These are phyloP conservation scores for Chaetorhynchus papuensis DNA, from an alignment of 2,113 vertebrate genomes.

Conservation along the genomic window DNA sequence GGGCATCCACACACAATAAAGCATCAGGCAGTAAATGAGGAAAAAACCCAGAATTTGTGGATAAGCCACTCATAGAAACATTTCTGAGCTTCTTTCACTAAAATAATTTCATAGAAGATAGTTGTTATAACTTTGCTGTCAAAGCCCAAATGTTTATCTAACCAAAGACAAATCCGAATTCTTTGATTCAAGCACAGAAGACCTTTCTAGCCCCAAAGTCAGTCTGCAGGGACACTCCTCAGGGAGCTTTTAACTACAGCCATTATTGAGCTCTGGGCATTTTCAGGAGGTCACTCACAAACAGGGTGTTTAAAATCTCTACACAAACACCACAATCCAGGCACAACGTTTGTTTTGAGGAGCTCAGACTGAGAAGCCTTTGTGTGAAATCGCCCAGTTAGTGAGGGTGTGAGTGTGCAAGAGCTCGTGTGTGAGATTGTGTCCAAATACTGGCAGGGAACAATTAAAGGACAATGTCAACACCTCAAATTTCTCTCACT, in stretches of 20 bases:
- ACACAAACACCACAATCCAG: neutral
- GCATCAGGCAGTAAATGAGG: fast-evolving
- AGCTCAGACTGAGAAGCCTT: neutral
- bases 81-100: neutral
- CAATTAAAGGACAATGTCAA: neutral
- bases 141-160: neutral
- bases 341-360: neutral
- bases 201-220: neutral
- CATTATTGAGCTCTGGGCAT: neutral
- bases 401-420: neutral
- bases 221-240: neutral
- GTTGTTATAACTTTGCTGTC: neutral
- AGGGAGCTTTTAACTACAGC: neutral
- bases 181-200: neutral
- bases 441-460: neutral
- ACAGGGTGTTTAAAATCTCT: fast-evolving
- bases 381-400: neutral
- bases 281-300: neutral
- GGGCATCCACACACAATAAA: neutral
- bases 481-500: neutral
- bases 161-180: neutral
- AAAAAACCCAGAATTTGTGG: neutral
- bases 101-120: neutral
- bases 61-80: neutral
- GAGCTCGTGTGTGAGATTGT: neutral